Evolutionary conservation across 1,140 invertebrate species (phyloP).

Genomic region (Zelostemma sp.): DNA sequence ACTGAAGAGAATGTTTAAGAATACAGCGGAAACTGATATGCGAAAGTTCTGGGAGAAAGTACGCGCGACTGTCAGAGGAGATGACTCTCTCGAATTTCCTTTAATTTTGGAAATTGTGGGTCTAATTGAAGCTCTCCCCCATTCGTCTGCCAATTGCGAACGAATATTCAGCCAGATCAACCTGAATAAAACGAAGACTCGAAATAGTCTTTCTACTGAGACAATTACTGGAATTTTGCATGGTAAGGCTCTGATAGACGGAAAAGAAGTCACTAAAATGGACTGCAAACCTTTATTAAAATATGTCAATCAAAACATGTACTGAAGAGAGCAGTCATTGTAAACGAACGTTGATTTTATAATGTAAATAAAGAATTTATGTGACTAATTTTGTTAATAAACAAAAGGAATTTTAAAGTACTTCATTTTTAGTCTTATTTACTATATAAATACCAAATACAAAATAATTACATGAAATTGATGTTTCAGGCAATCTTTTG

Average conservation of each 20-base stretch:
- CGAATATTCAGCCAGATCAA: constrained; percentile 27
- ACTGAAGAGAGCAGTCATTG: too few relatives aligned
- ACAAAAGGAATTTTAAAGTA: too few relatives aligned
- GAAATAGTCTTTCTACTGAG: constrained; percentile 16
- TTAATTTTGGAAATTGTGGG: constrained; percentile 20
- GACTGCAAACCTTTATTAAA: constrained; percentile 5
- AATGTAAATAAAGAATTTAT: too few relatives aligned
- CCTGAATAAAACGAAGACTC: constrained; percentile 24
- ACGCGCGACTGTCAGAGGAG: not conserved
- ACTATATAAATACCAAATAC: too few relatives aligned
- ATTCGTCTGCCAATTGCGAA: too few relatives aligned
- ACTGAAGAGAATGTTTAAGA: constrained; percentile 21
- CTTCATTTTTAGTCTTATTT: too few relatives aligned
- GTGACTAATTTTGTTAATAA: too few relatives aligned
- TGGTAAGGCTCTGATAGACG: constrained; percentile 11
- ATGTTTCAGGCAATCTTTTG: too few relatives aligned
- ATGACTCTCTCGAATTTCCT: constrained; percentile 20
- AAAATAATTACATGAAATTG: too few relatives aligned
- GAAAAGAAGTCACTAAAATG: not conserved
- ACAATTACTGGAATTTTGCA: constrained; percentile 17
- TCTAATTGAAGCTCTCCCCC: constrained; percentile 12
- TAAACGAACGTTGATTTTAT: too few relatives aligned
- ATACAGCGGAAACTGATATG: not conserved
- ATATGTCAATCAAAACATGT: too few relatives aligned
- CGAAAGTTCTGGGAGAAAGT: constrained; percentile 33